Conservation (phyloP, 2,888 invertebrate species). For the Stenurella melanura region DNA sequence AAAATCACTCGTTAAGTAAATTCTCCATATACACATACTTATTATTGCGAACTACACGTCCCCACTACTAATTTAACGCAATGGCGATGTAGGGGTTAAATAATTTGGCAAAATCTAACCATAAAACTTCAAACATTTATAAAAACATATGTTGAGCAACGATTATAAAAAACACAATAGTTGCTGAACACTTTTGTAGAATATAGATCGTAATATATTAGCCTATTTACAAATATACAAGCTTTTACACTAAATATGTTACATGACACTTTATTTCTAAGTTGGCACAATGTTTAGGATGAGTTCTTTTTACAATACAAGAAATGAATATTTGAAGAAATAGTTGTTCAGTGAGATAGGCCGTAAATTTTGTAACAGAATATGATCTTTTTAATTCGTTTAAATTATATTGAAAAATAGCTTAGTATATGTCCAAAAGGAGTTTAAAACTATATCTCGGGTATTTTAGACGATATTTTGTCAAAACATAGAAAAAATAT, state of each 20-base stretch:
- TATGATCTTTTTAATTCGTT: background rate
- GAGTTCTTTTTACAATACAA: conserved; percentile 11
- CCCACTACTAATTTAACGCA: conserved; percentile 66
- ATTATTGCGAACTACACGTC: conserved; percentile 71
- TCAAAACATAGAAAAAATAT: too few species aligned
- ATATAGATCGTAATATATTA: conserved; percentile 58
- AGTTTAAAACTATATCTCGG: too few species aligned
- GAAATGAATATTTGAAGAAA: background rate
- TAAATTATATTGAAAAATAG: too few species aligned
- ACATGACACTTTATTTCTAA: conserved; percentile 68
- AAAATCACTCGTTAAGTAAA: conserved; percentile 45
- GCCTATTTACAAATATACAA: conserved; percentile 73
- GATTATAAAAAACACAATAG: conserved; percentile 52
- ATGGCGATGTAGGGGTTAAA: conserved; percentile 65
- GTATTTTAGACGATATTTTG: too few species aligned
- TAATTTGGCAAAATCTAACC: conserved; percentile 66
- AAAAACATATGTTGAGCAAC: conserved; percentile 55
- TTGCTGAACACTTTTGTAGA: conserved; percentile 49
- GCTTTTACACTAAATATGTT: conserved; percentile 71
- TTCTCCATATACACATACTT: conserved; percentile 51
- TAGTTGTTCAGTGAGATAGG: background rate
- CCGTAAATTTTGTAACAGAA: background rate
- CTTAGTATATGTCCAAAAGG: too few species aligned
- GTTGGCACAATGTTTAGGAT: conserved; percentile 69
- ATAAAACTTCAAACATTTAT: conserved; percentile 68